Conservation (phyloP, 35 echinoderm and acorn worm species). For the Lytechinus pictus region DNA sequence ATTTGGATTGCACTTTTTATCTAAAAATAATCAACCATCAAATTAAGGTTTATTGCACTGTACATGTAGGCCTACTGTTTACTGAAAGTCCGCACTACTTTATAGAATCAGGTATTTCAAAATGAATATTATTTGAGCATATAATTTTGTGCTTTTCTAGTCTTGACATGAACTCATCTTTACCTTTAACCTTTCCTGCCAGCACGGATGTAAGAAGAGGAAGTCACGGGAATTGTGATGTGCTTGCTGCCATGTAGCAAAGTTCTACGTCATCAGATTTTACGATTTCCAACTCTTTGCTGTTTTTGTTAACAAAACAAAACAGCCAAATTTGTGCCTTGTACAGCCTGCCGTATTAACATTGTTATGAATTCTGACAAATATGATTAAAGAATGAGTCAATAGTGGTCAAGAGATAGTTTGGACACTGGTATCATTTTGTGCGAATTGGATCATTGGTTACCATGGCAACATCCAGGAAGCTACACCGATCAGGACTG, state of each 20-base stretch:
- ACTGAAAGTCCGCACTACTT: too few species aligned
- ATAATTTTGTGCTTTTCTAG: too few species aligned
- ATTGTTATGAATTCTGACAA: neutral
- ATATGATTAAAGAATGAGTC: neutral
- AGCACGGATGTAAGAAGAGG: neutral
- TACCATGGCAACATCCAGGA: constrained; percentile 18
- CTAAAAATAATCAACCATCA: neutral
- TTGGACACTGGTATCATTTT: neutral
- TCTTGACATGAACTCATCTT: neutral
- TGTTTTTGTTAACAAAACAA: neutral
- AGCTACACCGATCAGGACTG: neutral
- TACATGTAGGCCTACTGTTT: too few species aligned
- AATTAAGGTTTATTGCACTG: too few species aligned
- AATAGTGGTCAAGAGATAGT: neutral
- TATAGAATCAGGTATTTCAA: too few species aligned
- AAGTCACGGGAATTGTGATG: neutral
- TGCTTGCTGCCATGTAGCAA: neutral
- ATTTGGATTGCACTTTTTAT: too few species aligned
- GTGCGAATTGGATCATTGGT: neutral
- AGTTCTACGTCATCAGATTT: neutral
- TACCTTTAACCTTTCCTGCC: neutral
- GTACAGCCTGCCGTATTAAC: neutral
- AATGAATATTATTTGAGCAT: too few species aligned
- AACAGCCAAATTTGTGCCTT: neutral
- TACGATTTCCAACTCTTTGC: neutral